Evolutionary conservation across 1,140 invertebrate species (phyloP), one percentile per base, ranked within the genome.

Genomic region (Lepidostoma basale): DNA sequence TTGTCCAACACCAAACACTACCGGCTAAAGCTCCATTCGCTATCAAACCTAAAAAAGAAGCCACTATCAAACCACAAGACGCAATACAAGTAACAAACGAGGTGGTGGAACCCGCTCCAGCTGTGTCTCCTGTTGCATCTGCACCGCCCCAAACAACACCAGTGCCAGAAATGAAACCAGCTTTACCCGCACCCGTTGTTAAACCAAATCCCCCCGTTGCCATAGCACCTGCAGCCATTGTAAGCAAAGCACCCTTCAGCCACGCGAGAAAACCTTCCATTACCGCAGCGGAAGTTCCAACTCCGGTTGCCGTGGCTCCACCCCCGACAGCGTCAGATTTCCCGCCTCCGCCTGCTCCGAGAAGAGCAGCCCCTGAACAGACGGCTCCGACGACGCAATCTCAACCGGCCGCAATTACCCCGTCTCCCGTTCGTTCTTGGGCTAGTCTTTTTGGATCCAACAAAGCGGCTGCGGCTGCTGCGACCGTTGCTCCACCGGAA

Each of bases 291-390:
- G 79, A 79, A 1, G 36, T n/a, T 0, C 72, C 76, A 1, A 76
- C 80, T 1, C 75, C 73, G 42, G 77, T 78, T 1, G 78, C 79
- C 0, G 79, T 79, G 0, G 79, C 79, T 0, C 79, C 78, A 0
- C 79, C 82, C 0, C 82, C 82, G 0, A 81, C 79, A 0, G 81
- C 82, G 0, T 82, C 82, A 8, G 82, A 83, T 64, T 83, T 83
- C 68, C 82, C 82, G 3, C 81, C 81, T 4, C 80, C 80, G 0
- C 82, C 82, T 0, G 81, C 81, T 2, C 80, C 82, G 0, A 74
- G 81, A 14, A 78, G 81, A 62, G 78, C 12, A 75, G 76, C 33
- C 6, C 23, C 23, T 6, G 81, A 82, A 33, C 77, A 22, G 1
- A 8, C 33, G 1, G 25, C 42, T 40, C 26, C 36, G 0, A 28